A percentile compares a stretch with the other conserved stretches of the same genome.
Evolutionary conservation across 2,888 invertebrate species (phyloP).

Genomic region (Drosophila paracracens): DNA sequence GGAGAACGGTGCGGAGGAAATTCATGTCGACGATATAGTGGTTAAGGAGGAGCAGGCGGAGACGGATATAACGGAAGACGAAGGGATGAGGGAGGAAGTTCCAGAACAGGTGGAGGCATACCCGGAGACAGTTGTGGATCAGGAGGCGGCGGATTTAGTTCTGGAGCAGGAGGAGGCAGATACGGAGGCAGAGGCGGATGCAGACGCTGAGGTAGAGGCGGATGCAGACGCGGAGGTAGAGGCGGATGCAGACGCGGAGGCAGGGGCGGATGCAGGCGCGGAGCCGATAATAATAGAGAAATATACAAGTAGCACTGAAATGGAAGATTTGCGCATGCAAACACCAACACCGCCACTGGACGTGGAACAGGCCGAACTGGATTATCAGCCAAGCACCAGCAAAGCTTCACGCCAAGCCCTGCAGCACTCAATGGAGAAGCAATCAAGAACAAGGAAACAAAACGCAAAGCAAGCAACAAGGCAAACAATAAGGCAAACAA

Average conservation of each 20-base stretch:
- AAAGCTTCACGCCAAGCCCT: constrained; percentile 22
- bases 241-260: neutral
- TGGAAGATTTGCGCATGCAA: constrained; percentile 28
- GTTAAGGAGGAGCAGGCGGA: neutral
- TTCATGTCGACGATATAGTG: no score
- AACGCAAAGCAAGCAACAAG: neutral
- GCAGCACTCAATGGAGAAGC: neutral
- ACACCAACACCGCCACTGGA: constrained; percentile 4
- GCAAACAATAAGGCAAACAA: neutral
- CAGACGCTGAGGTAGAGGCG: neutral
- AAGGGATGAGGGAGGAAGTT: neutral
- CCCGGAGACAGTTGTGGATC: neutral
- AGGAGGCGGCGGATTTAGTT: neutral
- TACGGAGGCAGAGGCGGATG: neutral
- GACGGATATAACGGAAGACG: neutral
- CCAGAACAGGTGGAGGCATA: neutral
- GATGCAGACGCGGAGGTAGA: neutral
- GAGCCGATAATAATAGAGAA: neutral
- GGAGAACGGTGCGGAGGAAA: no score
- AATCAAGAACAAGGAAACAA: neutral
- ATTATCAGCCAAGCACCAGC: constrained; percentile 44
- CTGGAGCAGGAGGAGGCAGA: neutral
- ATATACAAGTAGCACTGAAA: neutral
- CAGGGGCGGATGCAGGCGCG: neutral
- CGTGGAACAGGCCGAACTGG: neutral